Base-by-base conservation (phyloP, 1,140 invertebrate species). In the Steinernema feltiae region DNA sequence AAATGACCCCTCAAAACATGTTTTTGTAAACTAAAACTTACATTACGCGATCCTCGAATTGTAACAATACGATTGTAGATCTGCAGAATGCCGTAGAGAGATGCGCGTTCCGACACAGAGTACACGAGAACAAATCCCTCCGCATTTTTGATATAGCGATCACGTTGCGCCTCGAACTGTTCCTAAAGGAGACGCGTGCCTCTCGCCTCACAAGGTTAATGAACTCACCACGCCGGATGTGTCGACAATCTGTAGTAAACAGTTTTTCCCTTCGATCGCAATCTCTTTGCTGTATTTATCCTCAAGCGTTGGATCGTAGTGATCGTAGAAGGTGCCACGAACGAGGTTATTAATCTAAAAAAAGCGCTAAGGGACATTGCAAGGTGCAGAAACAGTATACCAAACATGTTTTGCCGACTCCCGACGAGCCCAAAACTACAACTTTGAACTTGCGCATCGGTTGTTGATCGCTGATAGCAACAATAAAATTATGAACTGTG, bases 231-330 rank as follows among this genome's bases (percentile, higher is more conserved):
- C 53, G 53, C 53, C 53, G 24, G 53, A 63, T 63, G 53, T 63
- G 24, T 63, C 53, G 15, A 63, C 53, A 21, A 63, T 63, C 24
- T 63, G 53, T 3, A 63, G 53, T 63, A n/a, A 27, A 63, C 53
- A 63, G 7, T 7, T 63, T 21, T 63, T 63, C 24, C 53, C 53
- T 7, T 63, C 53, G 53, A 63, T 63, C 53, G 53, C 53, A 15
- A 63, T 63, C 53, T 63, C 88, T 81, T 90, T 89, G 80, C 87
- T 84, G 78, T 89, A 89, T 77, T 88, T 88, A 82, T 89, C 88
- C 84, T 99, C 97, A 85, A 99, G 99, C 81, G 97, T 99, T 70
- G 97, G 97, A 88, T 99, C 97, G 90, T 99, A 99, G 90, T 99
- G 99, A 89, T 99, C 95, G 84, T 99, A 96, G 89, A 99, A 99